phyloP scores from a whole-genome alignment of 1,140 invertebrate genomes.

The Eupristina koningsbergeri region DNA sequence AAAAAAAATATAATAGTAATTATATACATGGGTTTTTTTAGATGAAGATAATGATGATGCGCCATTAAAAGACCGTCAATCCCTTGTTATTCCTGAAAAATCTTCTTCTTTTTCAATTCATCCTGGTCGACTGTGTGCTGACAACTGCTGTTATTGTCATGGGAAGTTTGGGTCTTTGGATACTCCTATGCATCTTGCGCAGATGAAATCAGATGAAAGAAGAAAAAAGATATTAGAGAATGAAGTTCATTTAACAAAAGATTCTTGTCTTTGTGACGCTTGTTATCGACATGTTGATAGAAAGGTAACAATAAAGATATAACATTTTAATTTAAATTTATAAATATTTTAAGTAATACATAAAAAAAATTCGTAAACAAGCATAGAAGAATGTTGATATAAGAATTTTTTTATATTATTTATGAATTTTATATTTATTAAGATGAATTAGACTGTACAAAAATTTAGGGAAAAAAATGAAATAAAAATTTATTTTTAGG shows the following conservation, averaged over 20 bases:
- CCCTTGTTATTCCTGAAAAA: slow-evolving; percentile 88
- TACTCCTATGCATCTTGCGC: slow-evolving; percentile 88
- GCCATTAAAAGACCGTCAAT: slow-evolving; percentile 73
- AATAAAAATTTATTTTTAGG: slow-evolving; percentile 55
- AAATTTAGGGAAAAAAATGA: neutral
- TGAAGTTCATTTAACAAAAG: slow-evolving; percentile 83
- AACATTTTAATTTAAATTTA: too few relatives aligned
- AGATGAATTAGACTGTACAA: neutral
- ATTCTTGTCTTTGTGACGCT: slow-evolving; percentile 88
- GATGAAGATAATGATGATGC: slow-evolving; percentile 74
- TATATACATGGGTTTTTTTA: slow-evolving; percentile 35
- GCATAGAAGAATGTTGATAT: too few relatives aligned
- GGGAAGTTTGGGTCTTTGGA: slow-evolving; percentile 88
- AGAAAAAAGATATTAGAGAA: slow-evolving; percentile 84
- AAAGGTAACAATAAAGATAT: too few relatives aligned
- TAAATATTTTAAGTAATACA: too few relatives aligned
- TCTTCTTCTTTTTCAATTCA: slow-evolving; percentile 89
- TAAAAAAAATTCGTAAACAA: too few relatives aligned
- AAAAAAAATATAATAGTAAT: too few relatives aligned
- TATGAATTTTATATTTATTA: neutral
- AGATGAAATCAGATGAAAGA: slow-evolving; percentile 84
- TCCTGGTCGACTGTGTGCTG: slow-evolving; percentile 83
- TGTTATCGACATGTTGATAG: slow-evolving; percentile 88
- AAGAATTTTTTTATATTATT: neutral
- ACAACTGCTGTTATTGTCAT: slow-evolving; percentile 88